These are phyloP conservation scores for Scomber scombrus DNA, from an alignment of 2,113 vertebrate genomes.

Conservation along the genomic window DNA sequence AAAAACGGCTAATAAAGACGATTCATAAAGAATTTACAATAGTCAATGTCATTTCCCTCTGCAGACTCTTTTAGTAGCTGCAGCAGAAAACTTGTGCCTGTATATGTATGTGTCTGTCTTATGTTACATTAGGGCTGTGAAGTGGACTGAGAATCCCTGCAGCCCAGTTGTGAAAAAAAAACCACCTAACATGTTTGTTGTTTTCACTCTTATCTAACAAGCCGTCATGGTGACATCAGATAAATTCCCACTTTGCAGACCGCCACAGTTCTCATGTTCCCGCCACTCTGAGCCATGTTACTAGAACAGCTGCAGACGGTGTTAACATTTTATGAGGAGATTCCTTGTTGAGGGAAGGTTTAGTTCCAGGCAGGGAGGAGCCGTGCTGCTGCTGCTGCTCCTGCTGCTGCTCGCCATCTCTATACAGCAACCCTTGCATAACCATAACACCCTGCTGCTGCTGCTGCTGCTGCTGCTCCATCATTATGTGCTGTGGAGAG, in stretches of 20 bases:
- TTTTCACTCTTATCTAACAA: not conserved
- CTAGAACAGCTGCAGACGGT: not conserved
- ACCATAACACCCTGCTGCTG: not conserved
- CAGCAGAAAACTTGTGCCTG: no score
- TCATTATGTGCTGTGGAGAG: not conserved
- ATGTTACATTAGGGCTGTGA: no score
- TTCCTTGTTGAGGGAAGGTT: not conserved
- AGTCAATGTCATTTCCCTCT: no score
- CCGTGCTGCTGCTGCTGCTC: not conserved
- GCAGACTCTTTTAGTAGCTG: no score
- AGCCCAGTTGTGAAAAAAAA: no score
- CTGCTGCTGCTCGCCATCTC: not conserved
- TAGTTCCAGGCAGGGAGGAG: not conserved
- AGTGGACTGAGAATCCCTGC: no score
- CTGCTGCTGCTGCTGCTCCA: not conserved
- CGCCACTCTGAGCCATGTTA: not conserved
- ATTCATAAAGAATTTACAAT: no score
- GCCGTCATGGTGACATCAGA: not conserved
- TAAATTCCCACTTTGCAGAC: not conserved
- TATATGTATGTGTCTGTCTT: no score
- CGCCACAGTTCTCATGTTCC: no score
- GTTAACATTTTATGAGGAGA: constrained; percentile 4
- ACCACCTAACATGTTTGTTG: not conserved
- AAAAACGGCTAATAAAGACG: no score
- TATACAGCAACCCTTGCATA: not conserved